Base-by-base conservation (phyloP, 2,888 invertebrate genomes). In the Rugalucina vietnamica region DNA sequence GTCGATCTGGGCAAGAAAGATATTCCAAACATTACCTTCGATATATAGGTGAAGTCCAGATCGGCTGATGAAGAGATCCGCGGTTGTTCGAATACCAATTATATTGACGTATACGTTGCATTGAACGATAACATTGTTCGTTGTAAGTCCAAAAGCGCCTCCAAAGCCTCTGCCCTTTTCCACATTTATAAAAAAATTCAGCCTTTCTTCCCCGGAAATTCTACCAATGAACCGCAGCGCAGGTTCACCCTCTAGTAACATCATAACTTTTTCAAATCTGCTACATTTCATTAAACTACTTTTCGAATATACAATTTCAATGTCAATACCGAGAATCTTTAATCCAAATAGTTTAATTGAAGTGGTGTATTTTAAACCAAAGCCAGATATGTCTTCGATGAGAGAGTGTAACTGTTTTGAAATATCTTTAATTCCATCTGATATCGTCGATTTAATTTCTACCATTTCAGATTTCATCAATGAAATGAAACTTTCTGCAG, bases 261-360 rank as follows among this genome's bases (percentile, higher is more conserved):
- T 36, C 2, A 77, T 75, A n/a, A 80, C 73, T 8, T 75, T 69
- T 14, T 72, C 34, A 76, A 83, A 88, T 49, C 79, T 73, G 36
- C 73, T 84, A 54, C 87, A 89, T 18, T 74, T 27, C 24, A 43
- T 74, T 18, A 88, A 12, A n/a, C 24, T 37, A 2, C 50, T 65
- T n/a, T 21, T 37, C 24, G 86, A 80, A 50, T 79, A 74, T 8
- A 88, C 81, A n/a, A 88, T n/a, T 69, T 89, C 87, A 29, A 85
- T 36, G 29, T 86, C 80, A 12, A 88, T 27, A 0, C 77, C 73
- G 65, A 34, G 27, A 18, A 88, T 10, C 3, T 27, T 3, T 57
- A 57, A 57, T 27, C 57, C 57, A 57, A 73, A 39, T 73, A 37
- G 29, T n/a, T 50, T 10, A 76, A 29, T 1, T 4, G 27, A n/a